Conservation (phyloP, 2,797 vertebrate species). For the Sebastiscus tertius region DNA sequence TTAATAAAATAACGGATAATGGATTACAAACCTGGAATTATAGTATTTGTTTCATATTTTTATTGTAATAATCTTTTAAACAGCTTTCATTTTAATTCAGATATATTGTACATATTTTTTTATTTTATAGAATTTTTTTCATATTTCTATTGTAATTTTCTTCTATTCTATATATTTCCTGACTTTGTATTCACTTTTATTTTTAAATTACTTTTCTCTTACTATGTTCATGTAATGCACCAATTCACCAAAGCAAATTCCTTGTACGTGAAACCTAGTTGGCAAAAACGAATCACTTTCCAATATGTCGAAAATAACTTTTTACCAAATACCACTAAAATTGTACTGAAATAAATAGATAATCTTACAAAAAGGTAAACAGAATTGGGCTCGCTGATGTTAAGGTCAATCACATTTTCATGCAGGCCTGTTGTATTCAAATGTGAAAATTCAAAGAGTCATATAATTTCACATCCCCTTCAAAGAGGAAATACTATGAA, state of each 20-base stretch:
- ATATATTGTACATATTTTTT: too few relatives aligned
- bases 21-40: too few relatives aligned
- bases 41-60: too few relatives aligned
- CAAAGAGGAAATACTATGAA: constrained; percentile 6
- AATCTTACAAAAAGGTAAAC: background rate
- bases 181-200: background rate
- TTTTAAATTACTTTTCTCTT: background rate
- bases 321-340: background rate
- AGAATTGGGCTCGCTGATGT: background rate
- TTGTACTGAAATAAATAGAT: background rate
- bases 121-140: too few relatives aligned
- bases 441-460: background rate
- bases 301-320: background rate
- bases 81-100: too few relatives aligned
- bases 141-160: too few relatives aligned
- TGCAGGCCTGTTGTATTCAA: background rate
- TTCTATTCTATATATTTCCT: background rate
- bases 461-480: background rate
- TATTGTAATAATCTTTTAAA: too few relatives aligned
- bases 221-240: too few relatives aligned
- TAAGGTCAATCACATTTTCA: background rate
- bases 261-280: background rate
- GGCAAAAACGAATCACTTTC: background rate
- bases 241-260: background rate
- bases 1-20: too few relatives aligned